Evolutionary conservation across 2,888 invertebrate species (phyloP), one percentile per base, ranked within the genome.

Genomic region (Prosapia bicincta): DNA sequence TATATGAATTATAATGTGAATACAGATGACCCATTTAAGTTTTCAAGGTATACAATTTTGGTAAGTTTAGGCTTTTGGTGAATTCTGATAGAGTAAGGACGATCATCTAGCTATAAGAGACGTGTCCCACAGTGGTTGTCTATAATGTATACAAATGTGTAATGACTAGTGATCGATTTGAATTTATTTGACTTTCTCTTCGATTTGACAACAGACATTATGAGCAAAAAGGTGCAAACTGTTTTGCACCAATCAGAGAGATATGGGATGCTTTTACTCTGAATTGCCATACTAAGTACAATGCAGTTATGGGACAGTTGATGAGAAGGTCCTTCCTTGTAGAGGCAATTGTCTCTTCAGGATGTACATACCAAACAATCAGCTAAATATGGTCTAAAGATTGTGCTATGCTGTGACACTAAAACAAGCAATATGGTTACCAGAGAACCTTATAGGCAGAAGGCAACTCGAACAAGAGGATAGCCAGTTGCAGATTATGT

Each of bases 221-320:
- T 30, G 32, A 32, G 24, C 38, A 38, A 20, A 70, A 70, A 70
- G n/a, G 23, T n/a, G 24, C 23, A 9, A 23, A 70, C 70, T 38
- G 38, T 70, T 70, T 70, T 70, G 70, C 70, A 32, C 23, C 70
- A 38, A 70, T 70, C 24, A 70, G 70, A 70, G 70, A 70, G 10
- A 9, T 70, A 38, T 70, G 38, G 70, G 70, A 70, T 23, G 70
- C 30, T 38, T 70, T 70, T 38, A 38, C 38, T 20, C 6, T 26
- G 24, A 70, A 70, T 25, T 70, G 70, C 70, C 30, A 25, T 26
- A 7, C 70, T 23, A 38, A 69, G 23, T 70, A 70, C 38, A 32
- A 70, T 13, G 70, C n/a, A 38, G 32, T 38, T 70, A 70, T 70
- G 38, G 32, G 20, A 70, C 70, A 3, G 70, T 70, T 15, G 70